These are phyloP conservation scores for Bombus confusus DNA, from an alignment of 1,140 invertebrate species.

Conservation along the genomic window DNA sequence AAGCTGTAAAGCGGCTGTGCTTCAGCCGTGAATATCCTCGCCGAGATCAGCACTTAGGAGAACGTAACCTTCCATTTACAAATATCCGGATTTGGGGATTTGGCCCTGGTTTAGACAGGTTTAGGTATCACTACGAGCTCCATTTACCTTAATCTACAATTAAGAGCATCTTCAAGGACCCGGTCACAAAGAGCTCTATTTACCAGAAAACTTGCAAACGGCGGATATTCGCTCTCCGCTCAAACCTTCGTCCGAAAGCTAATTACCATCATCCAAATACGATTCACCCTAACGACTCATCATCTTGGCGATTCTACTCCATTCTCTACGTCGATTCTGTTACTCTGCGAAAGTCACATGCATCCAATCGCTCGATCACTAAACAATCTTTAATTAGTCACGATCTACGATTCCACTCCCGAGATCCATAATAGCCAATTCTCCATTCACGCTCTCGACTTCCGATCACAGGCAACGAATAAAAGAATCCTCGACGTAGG, in stretches of 20 bases:
- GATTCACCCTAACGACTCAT: no score
- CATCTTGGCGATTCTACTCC: background rate
- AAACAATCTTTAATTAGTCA: background rate
- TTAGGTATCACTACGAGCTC: constrained; percentile 33
- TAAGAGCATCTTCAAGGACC: constrained; percentile 10
- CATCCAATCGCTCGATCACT: background rate
- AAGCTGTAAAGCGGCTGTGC: background rate
- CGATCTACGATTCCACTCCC: background rate
- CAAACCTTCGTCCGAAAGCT: background rate
- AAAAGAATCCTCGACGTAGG: constrained; percentile 37
- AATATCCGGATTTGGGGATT: constrained; percentile 38
- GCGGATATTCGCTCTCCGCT: background rate
- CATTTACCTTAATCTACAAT: constrained; percentile 40
- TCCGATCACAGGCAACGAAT: background rate
- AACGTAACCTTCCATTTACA: constrained; percentile 38
- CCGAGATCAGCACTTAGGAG: constrained; percentile 7
- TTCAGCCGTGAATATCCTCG: constrained; percentile 22
- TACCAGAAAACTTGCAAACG: background rate
- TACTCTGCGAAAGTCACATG: background rate
- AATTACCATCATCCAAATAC: background rate
- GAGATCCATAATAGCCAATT: background rate
- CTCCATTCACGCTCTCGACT: background rate
- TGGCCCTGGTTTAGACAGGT: background rate
- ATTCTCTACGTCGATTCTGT: no score
- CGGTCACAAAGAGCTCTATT: background rate